Conservation (phyloP, 1,140 invertebrate species). For the Zaprionus gabonicus region DNA sequence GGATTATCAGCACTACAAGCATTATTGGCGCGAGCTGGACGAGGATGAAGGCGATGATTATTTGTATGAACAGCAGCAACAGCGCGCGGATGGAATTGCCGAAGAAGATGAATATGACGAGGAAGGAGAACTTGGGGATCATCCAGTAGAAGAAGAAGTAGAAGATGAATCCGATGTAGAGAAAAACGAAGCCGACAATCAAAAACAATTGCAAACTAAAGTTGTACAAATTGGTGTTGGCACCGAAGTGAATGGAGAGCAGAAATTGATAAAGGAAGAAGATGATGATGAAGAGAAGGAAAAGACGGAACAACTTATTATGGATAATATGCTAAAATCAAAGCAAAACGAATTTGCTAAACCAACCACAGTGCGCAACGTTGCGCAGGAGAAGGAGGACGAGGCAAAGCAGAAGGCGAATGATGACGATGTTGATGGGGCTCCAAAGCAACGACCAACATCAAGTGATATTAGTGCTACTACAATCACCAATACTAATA, state of each 20-base stretch:
- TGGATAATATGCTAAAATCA: constrained; percentile 65
- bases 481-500: constrained; percentile 69
- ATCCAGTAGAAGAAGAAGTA: constrained; percentile 26
- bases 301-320: constrained; percentile 57
- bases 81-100: constrained; percentile 63
- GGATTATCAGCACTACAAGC: constrained; percentile 74
- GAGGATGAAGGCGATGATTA: constrained; percentile 72
- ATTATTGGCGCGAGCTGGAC: constrained; percentile 72
- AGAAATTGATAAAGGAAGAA: constrained; percentile 28
- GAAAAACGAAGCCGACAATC: constrained; percentile 58
- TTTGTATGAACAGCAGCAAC: constrained; percentile 68
- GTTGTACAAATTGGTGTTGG: constrained; percentile 45
- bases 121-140: constrained; percentile 29
- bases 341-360: constrained; percentile 81
- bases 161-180: background rate
- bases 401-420: constrained; percentile 27
- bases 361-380: constrained; percentile 69
- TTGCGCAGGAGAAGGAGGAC: constrained; percentile 62
- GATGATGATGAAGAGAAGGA: constrained; percentile 38
- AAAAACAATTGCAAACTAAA: constrained; percentile 62
- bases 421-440: constrained; percentile 74
- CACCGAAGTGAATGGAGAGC: constrained; percentile 28
- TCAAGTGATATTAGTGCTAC: constrained; percentile 84
- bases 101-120: constrained; percentile 64
- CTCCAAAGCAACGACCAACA: constrained; percentile 62